A percentile compares a stretch with the other conserved stretches of the same genome.
Evolutionary conservation across 1,140 invertebrate genomes (phyloP).

Genomic region (Pogonomyrmex barbatus): DNA sequence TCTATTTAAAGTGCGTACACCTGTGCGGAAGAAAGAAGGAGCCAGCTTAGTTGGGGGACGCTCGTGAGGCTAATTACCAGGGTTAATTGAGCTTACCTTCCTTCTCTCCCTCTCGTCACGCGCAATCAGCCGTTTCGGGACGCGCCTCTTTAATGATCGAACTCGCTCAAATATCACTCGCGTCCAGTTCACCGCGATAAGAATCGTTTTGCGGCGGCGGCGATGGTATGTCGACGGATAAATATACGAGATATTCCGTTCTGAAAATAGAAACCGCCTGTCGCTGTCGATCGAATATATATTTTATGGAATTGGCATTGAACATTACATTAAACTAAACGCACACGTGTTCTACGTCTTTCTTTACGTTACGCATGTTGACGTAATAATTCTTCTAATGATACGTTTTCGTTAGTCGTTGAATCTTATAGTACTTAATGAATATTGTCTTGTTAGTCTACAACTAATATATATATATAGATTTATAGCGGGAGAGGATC

Average conservation of each 20-base stretch:
- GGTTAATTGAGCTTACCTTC: constrained; percentile 70
- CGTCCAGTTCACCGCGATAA: constrained; percentile 28
- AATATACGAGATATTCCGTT: constrained; percentile 39
- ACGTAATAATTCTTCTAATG: background rate
- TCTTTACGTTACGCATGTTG: background rate
- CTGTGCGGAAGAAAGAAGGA: constrained; percentile 52
- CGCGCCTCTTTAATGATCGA: constrained; percentile 46
- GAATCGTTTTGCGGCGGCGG: constrained; percentile 32
- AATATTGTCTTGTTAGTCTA: background rate
- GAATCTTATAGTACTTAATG: background rate
- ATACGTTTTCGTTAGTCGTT: background rate
- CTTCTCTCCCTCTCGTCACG: constrained; percentile 50
- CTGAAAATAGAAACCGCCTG: constrained; percentile 19
- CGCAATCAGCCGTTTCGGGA: constrained; percentile 57
- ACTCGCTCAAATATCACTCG: constrained; percentile 36
- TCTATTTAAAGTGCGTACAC: constrained; percentile 74
- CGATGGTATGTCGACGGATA: background rate
- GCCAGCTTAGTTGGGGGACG: background rate
- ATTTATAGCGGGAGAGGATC: background rate
- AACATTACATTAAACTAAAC: background rate
- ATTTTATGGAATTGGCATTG: background rate
- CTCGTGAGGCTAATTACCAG: constrained; percentile 75
- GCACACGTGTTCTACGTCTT: background rate
- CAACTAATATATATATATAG: background rate
- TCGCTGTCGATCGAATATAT: background rate